A percentile compares a stretch with the other conserved stretches of the same genome.
Conservation (phyloP, 2,888 invertebrate species). For the Aradus depressus region DNA sequence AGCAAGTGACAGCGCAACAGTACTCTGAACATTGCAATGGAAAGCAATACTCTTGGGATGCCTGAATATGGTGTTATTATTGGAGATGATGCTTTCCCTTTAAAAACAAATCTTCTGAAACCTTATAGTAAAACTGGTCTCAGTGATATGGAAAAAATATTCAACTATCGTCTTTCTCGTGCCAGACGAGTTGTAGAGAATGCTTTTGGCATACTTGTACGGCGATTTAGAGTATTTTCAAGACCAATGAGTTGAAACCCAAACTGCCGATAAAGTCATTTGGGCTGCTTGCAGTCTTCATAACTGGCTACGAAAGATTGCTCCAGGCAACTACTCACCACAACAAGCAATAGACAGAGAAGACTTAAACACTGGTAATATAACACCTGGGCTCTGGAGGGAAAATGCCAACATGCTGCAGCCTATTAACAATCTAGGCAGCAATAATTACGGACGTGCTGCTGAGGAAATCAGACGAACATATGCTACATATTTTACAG, state of each 20-base stretch:
- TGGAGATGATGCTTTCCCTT: slow-evolving; percentile 19
- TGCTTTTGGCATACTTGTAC: slow-evolving; percentile 15
- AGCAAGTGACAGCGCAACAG: slow-evolving; percentile 12
- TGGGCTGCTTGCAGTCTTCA: slow-evolving; percentile 15
- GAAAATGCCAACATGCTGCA: too few relatives aligned
- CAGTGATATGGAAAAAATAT: slow-evolving; percentile 12
- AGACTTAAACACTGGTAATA: slow-evolving; percentile 5
- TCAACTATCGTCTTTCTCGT: slow-evolving; percentile 15
- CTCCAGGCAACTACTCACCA: slow-evolving; percentile 13
- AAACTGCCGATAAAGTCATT: slow-evolving; percentile 8
- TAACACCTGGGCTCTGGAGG: slow-evolving; percentile 12
- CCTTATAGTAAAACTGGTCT: slow-evolving; percentile 13
- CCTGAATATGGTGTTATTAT: slow-evolving; percentile 12
- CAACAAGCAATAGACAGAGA: slow-evolving; percentile 11
- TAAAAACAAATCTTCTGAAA: slow-evolving; percentile 8
- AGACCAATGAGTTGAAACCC: slow-evolving; percentile 9
- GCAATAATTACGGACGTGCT: slow-evolving; percentile 7
- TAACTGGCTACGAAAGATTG: slow-evolving; percentile 19
- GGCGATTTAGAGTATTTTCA: slow-evolving; percentile 17
- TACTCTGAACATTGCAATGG: slow-evolving; percentile 14
- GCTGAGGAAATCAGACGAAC: slow-evolving; percentile 12
- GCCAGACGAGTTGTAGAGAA: slow-evolving; percentile 14
- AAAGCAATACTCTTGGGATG: slow-evolving; percentile 11
- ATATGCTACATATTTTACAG: slow-evolving; percentile 12
- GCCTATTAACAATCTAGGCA: too few relatives aligned